Evolutionary conservation across 2,888 invertebrate genomes (phyloP).

Genomic region (Tillus elongatus): DNA sequence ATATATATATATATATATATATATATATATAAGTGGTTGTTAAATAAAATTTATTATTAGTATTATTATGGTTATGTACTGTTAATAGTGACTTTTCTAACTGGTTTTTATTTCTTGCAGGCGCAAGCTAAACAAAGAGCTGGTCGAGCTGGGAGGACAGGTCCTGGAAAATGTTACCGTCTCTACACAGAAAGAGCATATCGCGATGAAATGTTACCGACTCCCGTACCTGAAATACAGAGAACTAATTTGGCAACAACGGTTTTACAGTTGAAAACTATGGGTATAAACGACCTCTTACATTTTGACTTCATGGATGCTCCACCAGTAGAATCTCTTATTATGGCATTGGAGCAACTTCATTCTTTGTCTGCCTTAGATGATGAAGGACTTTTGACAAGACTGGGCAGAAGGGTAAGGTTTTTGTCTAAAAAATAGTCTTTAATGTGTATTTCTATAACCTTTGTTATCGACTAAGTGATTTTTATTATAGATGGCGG

Average conservation of each 20-base stretch:
- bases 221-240: slow-evolving; percentile 98
- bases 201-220: slow-evolving; percentile 96
- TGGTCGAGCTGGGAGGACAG: slow-evolving; percentile 93
- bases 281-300: slow-evolving; percentile 98
- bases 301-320: slow-evolving; percentile 99
- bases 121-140: slow-evolving; percentile 97
- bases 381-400: slow-evolving; percentile 79
- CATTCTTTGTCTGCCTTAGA: slow-evolving; percentile 96
- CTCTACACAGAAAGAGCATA: slow-evolving; percentile 97
- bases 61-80: no score
- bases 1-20: no score
- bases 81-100: no score
- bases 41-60: no score
- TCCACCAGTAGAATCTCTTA: slow-evolving; percentile 93
- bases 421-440: no score
- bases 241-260: slow-evolving; percentile 96
- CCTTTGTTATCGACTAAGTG: background rate
- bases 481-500: slow-evolving; percentile 78
- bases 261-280: slow-evolving; percentile 91
- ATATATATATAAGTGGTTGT: no score
- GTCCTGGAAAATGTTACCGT: slow-evolving; percentile 95
- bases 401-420: slow-evolving; percentile 64
- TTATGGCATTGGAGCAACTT: slow-evolving; percentile 94
- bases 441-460: no score
- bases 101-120: slow-evolving; percentile 40